Evolutionary conservation across 2,888 invertebrate species (phyloP).

Genomic region (Thera obeliscata): DNA sequence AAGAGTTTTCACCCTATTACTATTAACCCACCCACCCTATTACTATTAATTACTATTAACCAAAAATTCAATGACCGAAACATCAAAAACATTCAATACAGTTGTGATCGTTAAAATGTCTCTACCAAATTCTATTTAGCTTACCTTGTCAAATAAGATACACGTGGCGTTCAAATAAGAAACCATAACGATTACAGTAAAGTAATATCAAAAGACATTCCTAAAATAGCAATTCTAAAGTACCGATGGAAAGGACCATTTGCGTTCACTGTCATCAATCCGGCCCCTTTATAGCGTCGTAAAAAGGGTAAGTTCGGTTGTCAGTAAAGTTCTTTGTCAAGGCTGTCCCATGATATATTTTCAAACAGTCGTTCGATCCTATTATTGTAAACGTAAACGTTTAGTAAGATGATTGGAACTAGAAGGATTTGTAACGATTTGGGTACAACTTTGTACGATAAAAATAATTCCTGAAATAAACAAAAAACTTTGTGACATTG

Average conservation of each 20-base stretch:
- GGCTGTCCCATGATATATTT: conserved; percentile 46
- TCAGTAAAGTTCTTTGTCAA: conserved; percentile 52
- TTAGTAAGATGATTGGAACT: no score
- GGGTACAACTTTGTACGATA: no score
- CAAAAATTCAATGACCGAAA: no score
- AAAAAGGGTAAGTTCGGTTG: conserved; percentile 40
- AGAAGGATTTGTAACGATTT: no score
- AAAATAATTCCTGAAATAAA: no score
- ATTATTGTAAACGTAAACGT: conserved; percentile 12
- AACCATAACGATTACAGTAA: not conserved
- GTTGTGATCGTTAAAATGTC: not conserved
- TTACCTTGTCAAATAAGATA: not conserved
- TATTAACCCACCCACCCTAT: no score
- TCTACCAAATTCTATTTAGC: not conserved
- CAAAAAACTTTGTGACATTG: no score
- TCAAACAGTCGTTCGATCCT: conserved; percentile 20
- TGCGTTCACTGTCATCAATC: conserved; percentile 37
- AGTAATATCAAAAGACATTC: conserved; percentile 31
- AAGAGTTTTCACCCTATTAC: no score
- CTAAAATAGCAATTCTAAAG: conserved; percentile 40
- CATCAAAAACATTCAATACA: no score
- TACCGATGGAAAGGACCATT: conserved; percentile 37
- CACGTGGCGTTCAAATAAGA: not conserved
- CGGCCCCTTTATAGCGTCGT: conserved; percentile 42
- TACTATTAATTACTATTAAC: no score